Conservation (phyloP, 2,113 vertebrate genomes). For the Suricata suricatta region DNA sequence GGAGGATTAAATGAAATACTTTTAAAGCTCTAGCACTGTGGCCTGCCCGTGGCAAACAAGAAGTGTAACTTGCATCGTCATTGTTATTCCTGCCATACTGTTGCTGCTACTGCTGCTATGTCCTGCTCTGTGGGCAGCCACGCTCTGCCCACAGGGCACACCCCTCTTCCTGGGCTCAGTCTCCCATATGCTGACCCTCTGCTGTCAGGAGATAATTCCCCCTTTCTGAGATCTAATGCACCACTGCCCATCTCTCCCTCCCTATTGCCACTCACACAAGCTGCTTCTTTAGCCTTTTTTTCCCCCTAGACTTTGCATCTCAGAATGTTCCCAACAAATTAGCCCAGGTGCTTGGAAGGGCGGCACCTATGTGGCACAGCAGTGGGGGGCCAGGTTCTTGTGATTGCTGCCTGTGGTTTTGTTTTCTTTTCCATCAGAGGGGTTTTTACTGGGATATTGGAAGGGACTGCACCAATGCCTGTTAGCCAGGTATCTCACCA, state of each 20-base stretch:
- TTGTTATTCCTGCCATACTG: too few relatives aligned
- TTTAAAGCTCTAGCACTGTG: neutral
- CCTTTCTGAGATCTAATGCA: fast-evolving
- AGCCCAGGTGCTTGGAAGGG: neutral
- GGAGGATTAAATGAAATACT: neutral
- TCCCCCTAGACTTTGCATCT: neutral
- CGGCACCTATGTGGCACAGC: neutral
- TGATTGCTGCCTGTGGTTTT: neutral
- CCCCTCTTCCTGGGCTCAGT: fast-evolving
- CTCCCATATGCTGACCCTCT: fast-evolving
- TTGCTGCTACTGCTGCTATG: neutral
- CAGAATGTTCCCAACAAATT: neutral
- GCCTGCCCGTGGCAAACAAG: neutral
- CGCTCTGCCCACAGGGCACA: too few relatives aligned
- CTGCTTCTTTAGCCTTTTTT: neutral
- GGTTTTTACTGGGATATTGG: neutral
- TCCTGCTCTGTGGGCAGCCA: neutral
- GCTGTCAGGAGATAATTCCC: neutral
- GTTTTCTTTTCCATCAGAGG: neutral
- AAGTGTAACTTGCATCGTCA: neutral
- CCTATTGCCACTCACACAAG: fast-evolving
- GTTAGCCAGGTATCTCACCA: neutral
- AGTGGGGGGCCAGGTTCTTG: neutral
- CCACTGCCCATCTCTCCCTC: neutral
- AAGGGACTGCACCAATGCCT: neutral